These are phyloP conservation scores for Periplaneta americana DNA, from an alignment of 1,140 invertebrate species.

Conservation along the genomic window DNA sequence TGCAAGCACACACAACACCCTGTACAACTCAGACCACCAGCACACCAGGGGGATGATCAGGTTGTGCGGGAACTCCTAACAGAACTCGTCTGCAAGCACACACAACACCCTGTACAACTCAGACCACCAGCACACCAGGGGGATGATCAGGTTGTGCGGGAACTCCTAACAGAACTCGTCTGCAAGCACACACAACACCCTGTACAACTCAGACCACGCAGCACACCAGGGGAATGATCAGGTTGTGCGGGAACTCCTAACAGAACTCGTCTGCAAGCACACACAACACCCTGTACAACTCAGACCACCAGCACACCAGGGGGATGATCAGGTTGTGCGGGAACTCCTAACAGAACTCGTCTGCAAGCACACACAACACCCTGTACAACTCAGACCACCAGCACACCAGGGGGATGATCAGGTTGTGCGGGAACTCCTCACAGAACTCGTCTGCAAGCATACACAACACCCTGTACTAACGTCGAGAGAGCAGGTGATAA, in stretches of 20 bases:
- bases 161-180: slow-evolving; percentile 91
- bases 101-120: no score
- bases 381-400: no score
- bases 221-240: slow-evolving; percentile 85
- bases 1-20: slow-evolving; percentile 38
- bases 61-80: slow-evolving; percentile 87
- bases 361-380: slow-evolving; percentile 47
- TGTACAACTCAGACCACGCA: no score
- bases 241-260: slow-evolving; percentile 84
- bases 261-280: slow-evolving; percentile 83
- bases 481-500: no score
- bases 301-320: slow-evolving; percentile 74
- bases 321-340: slow-evolving; percentile 85
- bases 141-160: slow-evolving; percentile 83
- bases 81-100: slow-evolving; percentile 75
- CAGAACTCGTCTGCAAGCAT: slow-evolving; percentile 79
- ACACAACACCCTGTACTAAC: no score
- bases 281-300: background rate
- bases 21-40: slow-evolving; percentile 46
- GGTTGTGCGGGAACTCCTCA: slow-evolving; percentile 84
- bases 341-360: slow-evolving; percentile 89
- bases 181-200: slow-evolving; percentile 42
- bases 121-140: slow-evolving; percentile 92
- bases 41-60: slow-evolving; percentile 85
- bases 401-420: slow-evolving; percentile 85